These are phyloP conservation scores for Rhagoletis pomonella DNA, from an alignment of 1,140 invertebrate species.

Conservation along the genomic window DNA sequence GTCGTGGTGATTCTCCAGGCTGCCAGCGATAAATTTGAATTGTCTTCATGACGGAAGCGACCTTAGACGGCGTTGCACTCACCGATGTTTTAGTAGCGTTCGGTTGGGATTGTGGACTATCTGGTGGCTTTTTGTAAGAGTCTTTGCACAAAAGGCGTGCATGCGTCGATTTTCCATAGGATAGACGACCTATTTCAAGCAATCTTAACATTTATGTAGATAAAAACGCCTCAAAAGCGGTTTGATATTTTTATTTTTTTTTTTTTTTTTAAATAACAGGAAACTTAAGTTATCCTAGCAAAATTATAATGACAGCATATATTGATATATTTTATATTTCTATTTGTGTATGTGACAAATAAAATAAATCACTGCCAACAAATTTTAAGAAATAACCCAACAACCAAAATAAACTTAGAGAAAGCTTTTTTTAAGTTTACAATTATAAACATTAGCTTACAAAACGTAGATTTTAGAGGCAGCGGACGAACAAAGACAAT, in stretches of 20 bases:
- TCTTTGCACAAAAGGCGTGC: not conserved
- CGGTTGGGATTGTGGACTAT: not conserved
- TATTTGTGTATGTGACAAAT: not conserved
- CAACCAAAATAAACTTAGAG: too few relatives aligned
- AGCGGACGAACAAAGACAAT: too few relatives aligned
- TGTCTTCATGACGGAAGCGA: constrained; percentile 78
- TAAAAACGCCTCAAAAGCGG: not conserved
- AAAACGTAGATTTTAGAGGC: too few relatives aligned
- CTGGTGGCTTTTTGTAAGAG: not conserved
- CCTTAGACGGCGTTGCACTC: not conserved
- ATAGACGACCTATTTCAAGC: not conserved
- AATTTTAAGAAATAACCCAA: too few relatives aligned
- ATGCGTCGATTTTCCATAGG: not conserved
- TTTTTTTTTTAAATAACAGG: not conserved
- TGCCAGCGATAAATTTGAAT: constrained; percentile 94
- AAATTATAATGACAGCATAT: too few relatives aligned
- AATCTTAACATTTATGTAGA: not conserved
- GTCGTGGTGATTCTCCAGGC: constrained; percentile 89
- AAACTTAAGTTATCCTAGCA: not conserved
- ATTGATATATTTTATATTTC: not conserved
- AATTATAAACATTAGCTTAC: too few relatives aligned
- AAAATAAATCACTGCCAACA: too few relatives aligned
- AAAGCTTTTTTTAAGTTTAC: too few relatives aligned
- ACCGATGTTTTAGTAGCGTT: not conserved
- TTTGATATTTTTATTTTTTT: not conserved